These are phyloP conservation scores for Redunca redunca DNA, from an alignment of 2,113 vertebrate genomes.

Conservation along the genomic window DNA sequence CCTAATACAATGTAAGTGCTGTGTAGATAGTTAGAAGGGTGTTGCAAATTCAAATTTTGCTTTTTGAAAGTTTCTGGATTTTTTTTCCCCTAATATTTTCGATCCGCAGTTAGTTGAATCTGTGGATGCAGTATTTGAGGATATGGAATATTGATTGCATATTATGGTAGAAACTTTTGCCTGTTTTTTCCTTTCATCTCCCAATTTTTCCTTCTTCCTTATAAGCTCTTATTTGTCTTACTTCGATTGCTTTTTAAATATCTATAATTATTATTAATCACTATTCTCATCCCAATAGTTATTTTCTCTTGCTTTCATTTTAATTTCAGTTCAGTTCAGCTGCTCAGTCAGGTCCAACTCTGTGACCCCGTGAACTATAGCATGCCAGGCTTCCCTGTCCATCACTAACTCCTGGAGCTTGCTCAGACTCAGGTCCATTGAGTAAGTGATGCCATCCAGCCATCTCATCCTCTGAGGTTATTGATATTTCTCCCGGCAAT, in stretches of 20 bases:
- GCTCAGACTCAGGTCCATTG: background rate
- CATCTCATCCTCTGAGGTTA: background rate
- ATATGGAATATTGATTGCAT: background rate
- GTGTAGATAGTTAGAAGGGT: background rate
- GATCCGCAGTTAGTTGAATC: background rate
- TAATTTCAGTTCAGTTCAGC: background rate
- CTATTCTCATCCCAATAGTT: background rate
- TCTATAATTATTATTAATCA: background rate
- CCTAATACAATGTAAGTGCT: background rate
- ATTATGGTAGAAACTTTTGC: background rate
- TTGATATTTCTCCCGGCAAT: background rate
- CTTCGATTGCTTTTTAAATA: background rate
- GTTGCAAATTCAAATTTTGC: background rate
- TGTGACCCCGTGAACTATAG: background rate
- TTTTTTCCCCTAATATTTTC: background rate
- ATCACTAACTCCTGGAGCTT: background rate
- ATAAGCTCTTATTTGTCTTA: background rate
- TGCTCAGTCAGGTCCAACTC: background rate
- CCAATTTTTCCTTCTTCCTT: background rate
- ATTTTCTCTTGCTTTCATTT: background rate
- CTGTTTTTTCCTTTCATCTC: background rate
- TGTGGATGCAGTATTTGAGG: background rate
- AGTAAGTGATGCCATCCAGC: background rate
- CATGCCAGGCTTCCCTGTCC: background rate
- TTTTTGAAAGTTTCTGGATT: background rate